Evolutionary conservation across 2,113 vertebrate species (phyloP).

Genomic region (Ictalurus punctatus): DNA sequence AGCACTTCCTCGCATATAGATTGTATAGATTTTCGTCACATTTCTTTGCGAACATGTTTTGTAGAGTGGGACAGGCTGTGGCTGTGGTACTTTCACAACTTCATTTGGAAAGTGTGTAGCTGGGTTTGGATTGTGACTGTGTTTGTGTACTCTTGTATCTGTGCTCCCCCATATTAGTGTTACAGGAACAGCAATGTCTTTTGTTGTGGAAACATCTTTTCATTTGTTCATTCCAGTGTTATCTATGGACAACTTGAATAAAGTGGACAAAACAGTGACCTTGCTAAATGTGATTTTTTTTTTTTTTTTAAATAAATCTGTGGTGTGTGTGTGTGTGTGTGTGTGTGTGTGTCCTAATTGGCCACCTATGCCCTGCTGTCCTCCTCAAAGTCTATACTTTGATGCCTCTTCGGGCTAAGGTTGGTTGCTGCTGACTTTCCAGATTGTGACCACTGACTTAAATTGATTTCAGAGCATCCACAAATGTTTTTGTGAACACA

Average conservation of each 20-base stretch:
- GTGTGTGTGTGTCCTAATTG: neutral
- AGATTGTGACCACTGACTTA: neutral
- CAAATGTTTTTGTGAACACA: neutral
- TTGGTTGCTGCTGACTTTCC: neutral
- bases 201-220: slow-evolving; percentile 73
- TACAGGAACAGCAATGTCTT: slow-evolving; percentile 76
- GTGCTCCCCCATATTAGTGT: slow-evolving; percentile 77
- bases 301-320: neutral
- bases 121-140: slow-evolving; percentile 73
- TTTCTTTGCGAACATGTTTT: slow-evolving; percentile 75
- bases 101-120: slow-evolving; percentile 70
- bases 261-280: slow-evolving; percentile 60
- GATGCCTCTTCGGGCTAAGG: neutral
- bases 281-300: neutral
- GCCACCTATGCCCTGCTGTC: neutral
- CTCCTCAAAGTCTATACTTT: neutral
- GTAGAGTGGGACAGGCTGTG: slow-evolving; percentile 76
- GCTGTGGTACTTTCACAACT: slow-evolving; percentile 68
- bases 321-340: too few relatives aligned
- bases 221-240: slow-evolving; percentile 81
- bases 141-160: slow-evolving; percentile 77
- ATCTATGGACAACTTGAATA: slow-evolving; percentile 76
- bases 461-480: neutral
- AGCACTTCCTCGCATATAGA: slow-evolving; percentile 76
- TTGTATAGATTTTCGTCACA: slow-evolving; percentile 69